Evolutionary conservation across 1,140 invertebrate genomes (phyloP), one percentile per base, ranked within the genome.

Genomic region (Habropoda laboriosa): DNA sequence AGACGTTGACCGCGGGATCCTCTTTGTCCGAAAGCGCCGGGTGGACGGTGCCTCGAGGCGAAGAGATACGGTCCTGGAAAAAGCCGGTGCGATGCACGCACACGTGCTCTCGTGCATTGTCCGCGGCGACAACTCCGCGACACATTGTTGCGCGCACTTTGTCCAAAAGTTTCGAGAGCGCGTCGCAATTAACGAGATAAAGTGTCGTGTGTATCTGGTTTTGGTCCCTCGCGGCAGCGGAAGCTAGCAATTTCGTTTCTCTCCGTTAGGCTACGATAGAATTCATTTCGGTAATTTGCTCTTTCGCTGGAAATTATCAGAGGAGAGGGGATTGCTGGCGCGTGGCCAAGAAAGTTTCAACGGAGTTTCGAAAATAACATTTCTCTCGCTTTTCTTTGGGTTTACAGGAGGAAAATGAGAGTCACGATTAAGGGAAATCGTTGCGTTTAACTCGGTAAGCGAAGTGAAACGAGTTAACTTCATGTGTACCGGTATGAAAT

Each of bases 61-160:
- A n/a, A n/a, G 8, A 45, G 71, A n/a, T 74, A 74, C 71, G 61
- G 61, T 58, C 30, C 40, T 55, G 63, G 18, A 30, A 18, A 53
- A 63, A 45, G n/a, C 12, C 8, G 32, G n/a, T 27, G 38, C 32
- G 4, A 60, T 53, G 3, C 63, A 51, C 38, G 42, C 45, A 63
- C 45, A 68, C 64, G 38, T 79, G 70, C 6, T 16, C 16, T 42
- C 18, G 12, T n/a, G 35, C 42, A 27, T 32, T n/a, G 18, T 45
- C 24, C 35, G 13, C 16, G 35, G 7, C 35, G 53, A 70, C 53
- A 53, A 70, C 21, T 68, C n/a, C 4, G 47, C 16, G 45, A 51
- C 21, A 38, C 47, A 35, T 67, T 4, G 32, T 53, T 0, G 32
- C 49, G 7, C 21, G 21, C 24, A 18, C 3, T 68, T 53, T 38